Conservation (phyloP, 2,888 invertebrate genomes). For the Acrobasis consociella region DNA sequence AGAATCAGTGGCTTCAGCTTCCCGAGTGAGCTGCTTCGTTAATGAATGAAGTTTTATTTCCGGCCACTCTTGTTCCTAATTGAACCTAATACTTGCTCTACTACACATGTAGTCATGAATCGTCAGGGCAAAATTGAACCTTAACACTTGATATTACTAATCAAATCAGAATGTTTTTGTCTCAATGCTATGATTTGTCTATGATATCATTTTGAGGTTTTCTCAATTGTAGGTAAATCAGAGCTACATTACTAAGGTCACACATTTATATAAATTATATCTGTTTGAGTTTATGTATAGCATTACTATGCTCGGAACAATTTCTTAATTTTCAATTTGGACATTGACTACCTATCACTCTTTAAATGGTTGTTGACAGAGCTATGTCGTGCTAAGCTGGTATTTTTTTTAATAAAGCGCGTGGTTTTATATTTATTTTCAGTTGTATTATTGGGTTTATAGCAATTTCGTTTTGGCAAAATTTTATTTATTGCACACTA, state of each 20-base stretch:
- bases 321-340: too few species aligned
- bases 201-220: conserved; percentile 23
- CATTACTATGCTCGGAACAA: too few species aligned
- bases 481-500: not conserved
- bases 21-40: conserved; percentile 35
- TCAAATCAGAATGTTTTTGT: conserved; percentile 21
- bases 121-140: conserved; percentile 41
- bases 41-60: conserved; percentile 58
- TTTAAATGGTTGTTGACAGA: too few species aligned
- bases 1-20: conserved; percentile 47
- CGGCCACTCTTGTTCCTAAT: conserved; percentile 59
- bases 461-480: not conserved
- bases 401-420: too few species aligned
- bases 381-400: too few species aligned
- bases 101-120: not conserved
- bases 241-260: not conserved
- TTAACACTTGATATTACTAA: conserved; percentile 32
- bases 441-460: too few species aligned
- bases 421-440: too few species aligned
- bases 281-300: too few species aligned
- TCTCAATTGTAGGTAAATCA: not conserved
- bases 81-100: conserved; percentile 56
- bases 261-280: not conserved
- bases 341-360: too few species aligned
- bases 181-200: conserved; percentile 11